These are phyloP conservation scores for Ginglymostoma cirratum DNA, from an alignment of 2,113 vertebrate genomes.

Conservation along the genomic window DNA sequence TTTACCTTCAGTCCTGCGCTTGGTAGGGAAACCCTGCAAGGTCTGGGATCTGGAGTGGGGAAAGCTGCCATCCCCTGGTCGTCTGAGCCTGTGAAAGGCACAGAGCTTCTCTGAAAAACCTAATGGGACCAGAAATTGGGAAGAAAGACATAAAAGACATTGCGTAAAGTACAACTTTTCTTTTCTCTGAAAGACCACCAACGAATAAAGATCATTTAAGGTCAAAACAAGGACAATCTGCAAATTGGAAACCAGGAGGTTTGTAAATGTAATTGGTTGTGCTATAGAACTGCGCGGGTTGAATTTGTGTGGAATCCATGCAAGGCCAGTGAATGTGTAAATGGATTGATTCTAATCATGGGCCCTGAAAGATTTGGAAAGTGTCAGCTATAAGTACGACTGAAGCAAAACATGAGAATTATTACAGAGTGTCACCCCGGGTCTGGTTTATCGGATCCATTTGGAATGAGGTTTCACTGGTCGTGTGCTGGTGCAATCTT, in stretches of 20 bases:
- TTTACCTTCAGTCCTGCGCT: slow-evolving; percentile 73
- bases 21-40: slow-evolving; percentile 52
- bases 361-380: not conserved
- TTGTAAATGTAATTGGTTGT: not conserved
- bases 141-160: slow-evolving; percentile 42
- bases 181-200: not conserved
- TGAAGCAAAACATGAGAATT: not conserved
- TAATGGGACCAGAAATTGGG: slow-evolving; percentile 58
- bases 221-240: not conserved
- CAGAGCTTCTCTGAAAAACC: slow-evolving; percentile 79
- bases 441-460: too few relatives aligned
- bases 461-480: not conserved
- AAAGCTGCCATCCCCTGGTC: not conserved
- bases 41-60: slow-evolving; percentile 50
- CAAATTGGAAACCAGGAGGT: not conserved
- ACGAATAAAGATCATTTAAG: not conserved
- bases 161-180: not conserved
- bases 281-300: too few relatives aligned
- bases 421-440: not conserved
- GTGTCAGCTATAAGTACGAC: not conserved
- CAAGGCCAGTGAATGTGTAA: not conserved
- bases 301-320: not conserved
- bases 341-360: not conserved
- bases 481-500: not conserved
- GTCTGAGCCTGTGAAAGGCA: slow-evolving; percentile 42